Conservation (phyloP, 2,888 invertebrate species). For the Latheticus oryzae region DNA sequence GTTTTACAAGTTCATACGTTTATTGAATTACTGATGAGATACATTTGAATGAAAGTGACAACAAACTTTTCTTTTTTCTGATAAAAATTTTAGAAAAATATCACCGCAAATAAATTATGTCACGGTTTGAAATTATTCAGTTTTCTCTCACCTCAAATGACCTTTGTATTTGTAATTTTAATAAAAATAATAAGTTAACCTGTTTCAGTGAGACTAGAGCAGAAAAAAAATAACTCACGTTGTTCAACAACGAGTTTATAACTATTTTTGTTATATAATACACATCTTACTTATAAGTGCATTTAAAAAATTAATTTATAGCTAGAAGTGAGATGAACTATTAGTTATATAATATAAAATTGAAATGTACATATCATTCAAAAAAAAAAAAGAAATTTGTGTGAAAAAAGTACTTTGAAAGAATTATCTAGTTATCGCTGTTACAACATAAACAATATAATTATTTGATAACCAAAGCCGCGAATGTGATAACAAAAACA, state of each 20-base stretch:
- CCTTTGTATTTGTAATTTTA: slow-evolving; percentile 6
- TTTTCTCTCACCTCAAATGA: slow-evolving; percentile 30
- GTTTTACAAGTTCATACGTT: too few relatives aligned
- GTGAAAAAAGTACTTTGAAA: neutral
- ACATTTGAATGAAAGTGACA: too few relatives aligned
- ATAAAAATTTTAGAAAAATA: too few relatives aligned
- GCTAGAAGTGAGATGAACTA: slow-evolving; percentile 3
- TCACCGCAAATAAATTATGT: slow-evolving; percentile 30
- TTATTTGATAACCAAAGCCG: slow-evolving; percentile 6
- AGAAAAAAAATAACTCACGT: slow-evolving; percentile 26
- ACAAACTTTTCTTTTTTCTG: too few relatives aligned
- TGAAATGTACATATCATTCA: slow-evolving; percentile 10
- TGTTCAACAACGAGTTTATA: slow-evolving; percentile 7
- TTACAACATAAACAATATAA: slow-evolving; percentile 1
- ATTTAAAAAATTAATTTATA: slow-evolving; percentile 17
- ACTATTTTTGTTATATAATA: slow-evolving; percentile 24
- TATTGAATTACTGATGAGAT: too few relatives aligned
- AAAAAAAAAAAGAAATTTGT: slow-evolving; percentile 9
- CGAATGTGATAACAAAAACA: neutral
- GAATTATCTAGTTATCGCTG: slow-evolving; percentile 3
- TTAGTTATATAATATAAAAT: slow-evolving; percentile 14
- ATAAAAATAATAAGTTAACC: slow-evolving; percentile 8
- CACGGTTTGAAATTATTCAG: slow-evolving; percentile 27
- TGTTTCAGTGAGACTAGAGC: slow-evolving; percentile 7
- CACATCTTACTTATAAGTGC: neutral